Evolutionary conservation across 2,113 vertebrate genomes (phyloP).

Genomic region (Calypte anna): DNA sequence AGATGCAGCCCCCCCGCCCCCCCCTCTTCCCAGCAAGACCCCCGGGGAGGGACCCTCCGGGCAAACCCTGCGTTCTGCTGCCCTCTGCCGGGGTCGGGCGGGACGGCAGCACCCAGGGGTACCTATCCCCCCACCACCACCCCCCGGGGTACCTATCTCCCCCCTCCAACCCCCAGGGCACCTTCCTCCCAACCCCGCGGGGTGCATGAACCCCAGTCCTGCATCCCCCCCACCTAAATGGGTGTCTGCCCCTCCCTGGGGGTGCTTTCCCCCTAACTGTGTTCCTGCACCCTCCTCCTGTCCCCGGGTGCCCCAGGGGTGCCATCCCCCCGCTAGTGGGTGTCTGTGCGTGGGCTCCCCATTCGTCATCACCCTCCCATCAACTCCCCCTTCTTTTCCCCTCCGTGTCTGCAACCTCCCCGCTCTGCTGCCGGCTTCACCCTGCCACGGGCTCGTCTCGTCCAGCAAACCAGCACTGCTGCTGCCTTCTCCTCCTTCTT

Average conservation of each 20-base stretch:
- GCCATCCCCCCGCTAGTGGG: background rate
- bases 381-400: too few relatives aligned
- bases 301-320: too few relatives aligned
- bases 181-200: background rate
- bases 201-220: background rate
- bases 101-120: background rate
- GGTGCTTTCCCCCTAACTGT: too few relatives aligned
- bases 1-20: background rate
- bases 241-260: too few relatives aligned
- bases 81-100: background rate
- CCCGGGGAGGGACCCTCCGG: background rate
- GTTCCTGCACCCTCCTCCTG: background rate
- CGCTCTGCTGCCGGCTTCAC: background rate
- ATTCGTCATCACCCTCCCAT: too few relatives aligned
- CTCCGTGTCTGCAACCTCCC: background rate
- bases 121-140: too few relatives aligned
- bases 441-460: background rate
- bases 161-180: too few relatives aligned
- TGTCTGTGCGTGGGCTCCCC: background rate
- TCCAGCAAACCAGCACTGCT: background rate
- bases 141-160: accelerated
- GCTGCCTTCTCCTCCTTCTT: background rate
- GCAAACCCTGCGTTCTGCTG: conserved; percentile 41
- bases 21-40: background rate
- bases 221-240: too few relatives aligned